phyloP scores from a whole-genome alignment of 2,888 invertebrate genomes.

The Dasypogon diadema region DNA sequence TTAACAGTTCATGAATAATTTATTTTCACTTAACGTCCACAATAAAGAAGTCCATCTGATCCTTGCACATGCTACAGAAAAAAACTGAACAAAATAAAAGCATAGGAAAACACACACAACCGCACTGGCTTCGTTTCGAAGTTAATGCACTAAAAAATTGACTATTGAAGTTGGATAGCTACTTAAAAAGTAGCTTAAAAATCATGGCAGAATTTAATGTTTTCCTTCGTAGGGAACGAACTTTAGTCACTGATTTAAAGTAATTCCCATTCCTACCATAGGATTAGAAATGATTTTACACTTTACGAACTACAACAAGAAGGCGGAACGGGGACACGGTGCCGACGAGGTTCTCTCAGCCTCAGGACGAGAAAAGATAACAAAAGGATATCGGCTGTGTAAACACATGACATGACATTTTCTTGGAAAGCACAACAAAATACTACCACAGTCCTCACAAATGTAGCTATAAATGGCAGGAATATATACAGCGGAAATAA shows the following conservation, averaged over 20 bases:
- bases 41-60: constrained; percentile 4
- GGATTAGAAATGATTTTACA: constrained; percentile 3
- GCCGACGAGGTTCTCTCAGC: not conserved
- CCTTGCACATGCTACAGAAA: constrained; percentile 3
- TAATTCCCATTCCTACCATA: not conserved
- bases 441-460: constrained; percentile 16
- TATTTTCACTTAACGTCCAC: constrained; percentile 39
- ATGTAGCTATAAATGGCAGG: not conserved
- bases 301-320: not conserved
- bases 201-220: too few species aligned
- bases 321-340: constrained; percentile 19
- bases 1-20: constrained; percentile 34
- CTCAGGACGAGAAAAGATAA: constrained; percentile 17
- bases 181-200: too few species aligned
- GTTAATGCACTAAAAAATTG: constrained; percentile 17
- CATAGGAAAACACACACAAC: not conserved
- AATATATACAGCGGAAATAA: constrained; percentile 11
- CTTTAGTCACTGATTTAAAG: not conserved
- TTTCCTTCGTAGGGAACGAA: too few species aligned
- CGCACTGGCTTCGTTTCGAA: not conserved
- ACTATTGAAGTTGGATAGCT: not conserved
- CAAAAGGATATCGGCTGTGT: constrained; percentile 48
- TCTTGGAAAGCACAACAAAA: constrained; percentile 45
- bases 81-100: not conserved
- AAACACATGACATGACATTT: constrained; percentile 53